A percentile compares a stretch with the other conserved stretches of the same genome.
Conservation (phyloP, 1,140 invertebrate genomes). For the Daktulosphaira vitifoliae region DNA sequence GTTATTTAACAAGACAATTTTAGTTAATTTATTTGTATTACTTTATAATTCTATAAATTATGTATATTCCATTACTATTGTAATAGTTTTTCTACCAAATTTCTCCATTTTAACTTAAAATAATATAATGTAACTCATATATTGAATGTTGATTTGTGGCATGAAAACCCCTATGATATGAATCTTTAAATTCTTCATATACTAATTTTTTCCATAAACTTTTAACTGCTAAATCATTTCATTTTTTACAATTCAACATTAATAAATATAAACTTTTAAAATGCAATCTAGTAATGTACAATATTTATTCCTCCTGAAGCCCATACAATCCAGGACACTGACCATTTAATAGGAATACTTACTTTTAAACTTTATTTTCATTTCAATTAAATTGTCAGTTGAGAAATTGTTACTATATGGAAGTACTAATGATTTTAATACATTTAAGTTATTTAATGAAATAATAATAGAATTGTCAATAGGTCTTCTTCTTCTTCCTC, state of each 20-base stretch:
- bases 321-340: background rate
- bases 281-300: background rate
- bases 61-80: background rate
- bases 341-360: constrained; percentile 15
- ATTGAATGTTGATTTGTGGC: background rate
- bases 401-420: background rate
- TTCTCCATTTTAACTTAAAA: background rate
- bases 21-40: no score
- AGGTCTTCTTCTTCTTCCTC: no score
- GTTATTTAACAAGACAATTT: no score
- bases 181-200: background rate
- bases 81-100: background rate
- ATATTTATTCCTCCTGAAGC: background rate
- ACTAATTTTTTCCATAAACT: constrained; percentile 1
- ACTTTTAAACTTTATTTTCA: constrained; percentile 11
- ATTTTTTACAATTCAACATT: background rate
- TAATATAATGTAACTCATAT: background rate
- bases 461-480: background rate
- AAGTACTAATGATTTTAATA: background rate
- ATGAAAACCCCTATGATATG: background rate
- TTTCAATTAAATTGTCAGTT: background rate
- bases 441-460: constrained; percentile 2
- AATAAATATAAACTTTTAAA: background rate
- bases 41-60: no score
- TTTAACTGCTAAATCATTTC: background rate